Conservation (phyloP, 2,113 vertebrate genomes). For the Pholis gunnellus region DNA sequence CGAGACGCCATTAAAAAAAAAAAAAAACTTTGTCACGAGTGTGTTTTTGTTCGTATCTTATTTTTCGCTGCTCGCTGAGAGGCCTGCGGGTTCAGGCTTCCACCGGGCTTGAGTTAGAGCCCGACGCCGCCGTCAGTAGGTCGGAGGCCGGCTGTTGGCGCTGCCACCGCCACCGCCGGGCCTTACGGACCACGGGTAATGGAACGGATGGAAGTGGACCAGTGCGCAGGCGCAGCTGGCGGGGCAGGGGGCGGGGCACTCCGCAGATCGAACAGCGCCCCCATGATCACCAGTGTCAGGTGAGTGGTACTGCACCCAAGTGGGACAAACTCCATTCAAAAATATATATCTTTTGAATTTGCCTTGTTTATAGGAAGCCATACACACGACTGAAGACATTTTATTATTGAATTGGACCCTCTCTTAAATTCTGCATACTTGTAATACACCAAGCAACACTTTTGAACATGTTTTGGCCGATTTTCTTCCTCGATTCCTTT, state of each 20-base stretch:
- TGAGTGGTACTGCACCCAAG: constrained; percentile 53
- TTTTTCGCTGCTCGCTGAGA: constrained; percentile 31
- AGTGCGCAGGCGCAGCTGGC: constrained; percentile 86
- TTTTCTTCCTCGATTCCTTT: too few species aligned
- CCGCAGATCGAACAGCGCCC: constrained; percentile 87
- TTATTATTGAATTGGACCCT: accelerated
- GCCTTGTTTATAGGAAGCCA: background rate
- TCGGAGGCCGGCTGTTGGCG: constrained; percentile 55
- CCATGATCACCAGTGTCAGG: constrained; percentile 87
- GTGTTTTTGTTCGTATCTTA: too few species aligned
- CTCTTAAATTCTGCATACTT: background rate
- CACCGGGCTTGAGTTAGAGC: constrained; percentile 78
- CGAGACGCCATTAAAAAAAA: too few species aligned
- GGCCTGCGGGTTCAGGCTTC: constrained; percentile 87
- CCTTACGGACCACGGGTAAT: constrained; percentile 64
- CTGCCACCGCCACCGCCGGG: constrained; percentile 54
- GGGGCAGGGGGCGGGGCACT: constrained; percentile 81
- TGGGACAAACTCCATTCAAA: background rate
- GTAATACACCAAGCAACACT: background rate
- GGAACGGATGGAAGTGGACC: constrained; percentile 88
- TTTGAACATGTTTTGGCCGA: background rate
- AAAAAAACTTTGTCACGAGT: too few species aligned
- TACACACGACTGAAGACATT: accelerated
- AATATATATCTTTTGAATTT: accelerated
- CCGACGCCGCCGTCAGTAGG: constrained; percentile 56